Percentiles rank a stretch among this genome's conserved stretches.
These are phyloP conservation scores for Mormyrus proboscirostris DNA, from an alignment of 2,797 vertebrate genomes.

Conservation along the genomic window DNA sequence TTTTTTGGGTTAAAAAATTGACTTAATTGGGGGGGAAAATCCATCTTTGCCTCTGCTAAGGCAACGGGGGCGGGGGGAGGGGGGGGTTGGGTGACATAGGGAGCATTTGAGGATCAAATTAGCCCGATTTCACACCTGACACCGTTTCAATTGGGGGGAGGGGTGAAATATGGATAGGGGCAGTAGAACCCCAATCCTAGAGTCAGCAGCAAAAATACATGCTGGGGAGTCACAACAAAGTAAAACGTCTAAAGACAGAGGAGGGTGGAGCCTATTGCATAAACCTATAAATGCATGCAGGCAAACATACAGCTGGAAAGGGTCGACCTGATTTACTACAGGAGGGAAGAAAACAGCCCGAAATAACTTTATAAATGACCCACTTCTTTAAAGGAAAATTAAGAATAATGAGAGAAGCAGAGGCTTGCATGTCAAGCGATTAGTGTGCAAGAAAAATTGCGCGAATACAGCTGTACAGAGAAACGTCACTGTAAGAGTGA, in stretches of 20 bases:
- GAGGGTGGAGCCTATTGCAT: background rate
- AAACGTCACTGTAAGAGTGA: background rate
- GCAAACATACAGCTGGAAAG: background rate
- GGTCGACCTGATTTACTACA: background rate
- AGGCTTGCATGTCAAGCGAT: background rate
- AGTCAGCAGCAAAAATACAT: slow-evolving; percentile 51
- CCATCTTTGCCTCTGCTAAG: slow-evolving; percentile 54
- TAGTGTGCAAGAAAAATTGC: background rate
- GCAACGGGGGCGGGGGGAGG: background rate
- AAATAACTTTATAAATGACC: background rate
- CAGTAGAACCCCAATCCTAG: slow-evolving; percentile 48
- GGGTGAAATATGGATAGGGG: slow-evolving; percentile 62
- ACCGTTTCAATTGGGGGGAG: slow-evolving; percentile 54
- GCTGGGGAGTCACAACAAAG: slow-evolving; percentile 31
- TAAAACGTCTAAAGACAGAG: slow-evolving; percentile 21
- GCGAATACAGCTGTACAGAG: background rate
- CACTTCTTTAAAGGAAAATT: background rate
- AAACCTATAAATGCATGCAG: slow-evolving; percentile 12
- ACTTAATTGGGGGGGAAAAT: slow-evolving; percentile 60
- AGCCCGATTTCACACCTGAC: slow-evolving; percentile 71
- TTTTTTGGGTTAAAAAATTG: slow-evolving; percentile 13
- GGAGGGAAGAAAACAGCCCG: background rate
- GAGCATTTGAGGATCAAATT: slow-evolving; percentile 60
- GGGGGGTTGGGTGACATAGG: slow-evolving; percentile 34
- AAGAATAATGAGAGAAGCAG: background rate